Base-by-base conservation (phyloP, 2,797 vertebrate species). In the Antennarius maculatus region DNA sequence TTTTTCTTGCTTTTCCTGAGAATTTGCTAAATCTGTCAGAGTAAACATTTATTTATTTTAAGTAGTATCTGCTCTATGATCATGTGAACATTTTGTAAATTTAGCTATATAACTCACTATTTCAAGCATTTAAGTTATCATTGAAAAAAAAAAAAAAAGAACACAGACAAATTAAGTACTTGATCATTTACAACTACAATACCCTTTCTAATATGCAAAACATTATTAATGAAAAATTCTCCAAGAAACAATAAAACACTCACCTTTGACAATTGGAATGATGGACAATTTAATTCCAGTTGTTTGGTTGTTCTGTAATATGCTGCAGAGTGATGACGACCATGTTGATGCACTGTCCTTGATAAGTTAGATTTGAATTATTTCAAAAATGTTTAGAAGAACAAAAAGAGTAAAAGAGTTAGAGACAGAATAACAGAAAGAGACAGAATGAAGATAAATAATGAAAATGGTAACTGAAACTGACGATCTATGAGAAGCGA, bases 211-310 rank as follows among this genome's bases (percentile, higher is more conserved):
- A 78, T 45, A 29, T 56, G 12, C 12, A 41, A 72, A 4, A 66
- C 8, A 4, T 27, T 23, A 41, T 56, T 53, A 58, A 50, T 0
- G 29, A 54, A 3, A 27, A 51, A 63, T 0, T 51, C 34, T 31
- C 4, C 8, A 27, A 3, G 11, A 57, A 62, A 60, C 8, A 11
- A 37, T 9, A 11, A 37, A 68, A 48, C 29, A 55, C 91, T 90
- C 59, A 92, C 91, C 87, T 90, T 79, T 71, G 4, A 41, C 12
- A 54, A 65, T 5, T 34, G 31, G 7, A 61, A 67, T 45, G 49
- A 28, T 39, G 58, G 56, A 53, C 28, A 31, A 52, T 85, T 88
- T 84, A 89, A 77, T 88, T 86, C 87, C 89, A 79, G 59, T 18
- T 63, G 71, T 57, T 69, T 63, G 70, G 79, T 64, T 59, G 71